Conservation (phyloP, 2,888 invertebrate genomes). For the Euzetes globulus region DNA sequence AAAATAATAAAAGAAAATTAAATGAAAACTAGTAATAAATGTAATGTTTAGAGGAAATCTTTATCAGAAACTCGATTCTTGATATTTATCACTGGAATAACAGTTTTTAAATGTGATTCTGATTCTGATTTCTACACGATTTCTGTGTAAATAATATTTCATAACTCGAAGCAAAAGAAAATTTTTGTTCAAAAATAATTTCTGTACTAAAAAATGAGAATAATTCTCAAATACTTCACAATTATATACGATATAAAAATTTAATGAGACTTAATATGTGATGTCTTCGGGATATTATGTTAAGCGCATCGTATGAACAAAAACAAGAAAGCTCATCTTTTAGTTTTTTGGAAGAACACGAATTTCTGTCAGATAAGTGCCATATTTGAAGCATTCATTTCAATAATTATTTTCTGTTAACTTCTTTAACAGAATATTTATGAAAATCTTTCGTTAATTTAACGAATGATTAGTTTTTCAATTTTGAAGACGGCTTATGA, state of each 20-base stretch:
- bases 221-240: background rate
- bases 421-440: background rate
- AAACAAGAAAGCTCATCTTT: background rate
- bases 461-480: background rate
- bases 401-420: conserved; percentile 3
- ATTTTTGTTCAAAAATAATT: background rate
- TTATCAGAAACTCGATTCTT: too few relatives aligned
- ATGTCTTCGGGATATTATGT: background rate
- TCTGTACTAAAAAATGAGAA: background rate
- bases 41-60: too few relatives aligned
- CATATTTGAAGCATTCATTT: background rate
- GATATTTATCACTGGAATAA: too few relatives aligned
- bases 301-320: background rate
- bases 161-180: background rate
- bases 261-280: conserved; percentile 13
- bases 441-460: background rate
- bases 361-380: background rate
- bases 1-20: background rate
- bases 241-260: conserved; percentile 1
- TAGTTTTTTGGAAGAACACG: background rate
- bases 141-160: too few relatives aligned
- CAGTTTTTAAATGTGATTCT: too few relatives aligned
- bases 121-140: too few relatives aligned
- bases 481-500: background rate
- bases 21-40: too few relatives aligned